phyloP scores from a whole-genome alignment of 2,797 vertebrate species.

The Sebastes glaucus region DNA sequence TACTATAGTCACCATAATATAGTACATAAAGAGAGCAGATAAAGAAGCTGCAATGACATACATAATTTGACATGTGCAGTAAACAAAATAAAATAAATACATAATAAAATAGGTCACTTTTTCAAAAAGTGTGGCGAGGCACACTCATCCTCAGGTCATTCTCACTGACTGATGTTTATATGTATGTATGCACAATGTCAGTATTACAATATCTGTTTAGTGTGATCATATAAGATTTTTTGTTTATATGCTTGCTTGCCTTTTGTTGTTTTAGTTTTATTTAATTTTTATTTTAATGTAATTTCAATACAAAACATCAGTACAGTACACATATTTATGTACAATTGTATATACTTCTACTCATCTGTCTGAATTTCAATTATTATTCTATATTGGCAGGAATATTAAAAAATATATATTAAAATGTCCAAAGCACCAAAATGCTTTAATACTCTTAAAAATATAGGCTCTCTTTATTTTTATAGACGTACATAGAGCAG shows the following conservation, averaged over 20 bases:
- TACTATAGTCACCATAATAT: background rate
- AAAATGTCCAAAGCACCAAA: background rate
- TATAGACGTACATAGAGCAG: background rate
- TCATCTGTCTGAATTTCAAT: background rate
- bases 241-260: background rate
- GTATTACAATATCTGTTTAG: background rate
- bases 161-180: background rate
- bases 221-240: background rate
- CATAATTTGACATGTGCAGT: background rate
- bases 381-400: background rate
- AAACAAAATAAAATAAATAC: background rate
- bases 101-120: background rate
- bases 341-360: background rate
- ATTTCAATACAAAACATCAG: background rate
- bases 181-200: background rate
- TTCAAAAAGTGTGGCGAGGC: no score
- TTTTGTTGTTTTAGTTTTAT: background rate
- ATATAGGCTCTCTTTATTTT: background rate
- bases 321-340: background rate
- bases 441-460: background rate
- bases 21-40: background rate
- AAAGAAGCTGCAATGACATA: background rate
- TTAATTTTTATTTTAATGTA: background rate
- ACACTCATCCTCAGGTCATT: background rate
- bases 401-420: background rate